phyloP scores from a whole-genome alignment of 2,113 vertebrate species.

The Grammomys surdaster region DNA sequence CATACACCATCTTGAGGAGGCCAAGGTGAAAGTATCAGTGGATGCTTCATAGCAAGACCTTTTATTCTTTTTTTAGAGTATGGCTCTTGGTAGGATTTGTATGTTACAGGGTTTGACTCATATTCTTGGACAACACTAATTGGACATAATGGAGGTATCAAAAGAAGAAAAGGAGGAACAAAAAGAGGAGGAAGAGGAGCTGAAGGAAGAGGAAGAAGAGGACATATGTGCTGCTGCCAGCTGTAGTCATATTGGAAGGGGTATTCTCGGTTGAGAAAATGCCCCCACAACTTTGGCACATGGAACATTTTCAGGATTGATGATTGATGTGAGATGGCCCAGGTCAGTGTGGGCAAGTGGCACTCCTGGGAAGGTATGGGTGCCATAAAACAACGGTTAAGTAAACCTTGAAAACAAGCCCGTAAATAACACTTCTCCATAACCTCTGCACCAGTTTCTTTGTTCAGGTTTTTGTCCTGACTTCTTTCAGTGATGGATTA shows the following conservation, averaged over 20 bases:
- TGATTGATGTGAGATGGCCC: background rate
- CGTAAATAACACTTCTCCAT: background rate
- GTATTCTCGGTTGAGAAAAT: background rate
- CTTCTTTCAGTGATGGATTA: background rate
- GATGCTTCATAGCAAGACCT: background rate
- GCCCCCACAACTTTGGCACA: background rate
- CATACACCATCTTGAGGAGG: slow-evolving; percentile 92
- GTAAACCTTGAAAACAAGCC: background rate
- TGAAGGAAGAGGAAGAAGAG: too few relatives aligned
- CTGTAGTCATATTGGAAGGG: background rate
- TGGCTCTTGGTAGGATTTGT: background rate
- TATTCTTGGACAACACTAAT: background rate
- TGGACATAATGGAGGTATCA: background rate
- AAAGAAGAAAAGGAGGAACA: background rate
- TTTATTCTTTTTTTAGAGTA: background rate
- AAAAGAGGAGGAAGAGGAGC: background rate
- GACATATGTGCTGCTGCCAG: background rate
- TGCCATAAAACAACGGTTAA: background rate
- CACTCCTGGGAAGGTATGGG: too few relatives aligned
- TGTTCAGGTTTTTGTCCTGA: background rate
- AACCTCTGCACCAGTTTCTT: background rate
- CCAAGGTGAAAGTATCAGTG: background rate
- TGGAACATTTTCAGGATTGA: background rate
- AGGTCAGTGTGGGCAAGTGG: background rate
- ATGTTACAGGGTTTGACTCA: background rate